Conservation (phyloP, 2,113 vertebrate genomes). For the Seriola rivoliana region DNA sequence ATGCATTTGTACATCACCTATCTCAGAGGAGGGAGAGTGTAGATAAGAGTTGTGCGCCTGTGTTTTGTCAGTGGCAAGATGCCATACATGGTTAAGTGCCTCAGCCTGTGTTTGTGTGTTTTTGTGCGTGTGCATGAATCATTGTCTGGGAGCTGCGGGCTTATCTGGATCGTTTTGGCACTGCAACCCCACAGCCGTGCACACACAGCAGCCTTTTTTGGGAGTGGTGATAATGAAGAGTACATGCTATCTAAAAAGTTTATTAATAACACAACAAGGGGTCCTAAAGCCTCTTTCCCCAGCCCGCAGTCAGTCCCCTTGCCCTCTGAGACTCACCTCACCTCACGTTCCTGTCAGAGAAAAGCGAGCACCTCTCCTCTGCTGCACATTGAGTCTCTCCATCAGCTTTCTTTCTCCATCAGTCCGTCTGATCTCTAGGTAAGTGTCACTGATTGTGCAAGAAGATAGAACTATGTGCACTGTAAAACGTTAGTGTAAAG, state of each 20-base stretch:
- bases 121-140: slow-evolving; percentile 22
- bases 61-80: slow-evolving; percentile 43
- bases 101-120: slow-evolving; percentile 2
- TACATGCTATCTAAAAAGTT: slow-evolving; percentile 71
- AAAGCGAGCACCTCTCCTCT: slow-evolving; percentile 15
- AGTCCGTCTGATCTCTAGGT: slow-evolving; percentile 41
- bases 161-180: slow-evolving; percentile 44
- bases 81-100: slow-evolving; percentile 21
- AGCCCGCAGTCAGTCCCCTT: slow-evolving; percentile 10
- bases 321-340: slow-evolving; percentile 28
- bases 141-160: slow-evolving; percentile 33
- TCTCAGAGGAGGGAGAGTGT: neutral
- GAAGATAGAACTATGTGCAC: fast-evolving
- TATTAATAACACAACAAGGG: slow-evolving; percentile 82
- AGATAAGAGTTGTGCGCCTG: slow-evolving; percentile 60
- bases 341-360: slow-evolving; percentile 17
- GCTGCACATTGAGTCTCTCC: neutral
- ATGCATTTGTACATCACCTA: slow-evolving; percentile 1
- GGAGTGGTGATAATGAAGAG: slow-evolving; percentile 69
- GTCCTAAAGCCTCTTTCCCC: slow-evolving; percentile 33
- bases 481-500: neutral
- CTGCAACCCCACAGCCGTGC: slow-evolving; percentile 4
- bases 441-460: neutral
- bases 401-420: neutral
- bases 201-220: slow-evolving; percentile 70